These are phyloP conservation scores for Lacerta bilineata DNA, from an alignment of 2,797 vertebrate species.

Conservation along the genomic window DNA sequence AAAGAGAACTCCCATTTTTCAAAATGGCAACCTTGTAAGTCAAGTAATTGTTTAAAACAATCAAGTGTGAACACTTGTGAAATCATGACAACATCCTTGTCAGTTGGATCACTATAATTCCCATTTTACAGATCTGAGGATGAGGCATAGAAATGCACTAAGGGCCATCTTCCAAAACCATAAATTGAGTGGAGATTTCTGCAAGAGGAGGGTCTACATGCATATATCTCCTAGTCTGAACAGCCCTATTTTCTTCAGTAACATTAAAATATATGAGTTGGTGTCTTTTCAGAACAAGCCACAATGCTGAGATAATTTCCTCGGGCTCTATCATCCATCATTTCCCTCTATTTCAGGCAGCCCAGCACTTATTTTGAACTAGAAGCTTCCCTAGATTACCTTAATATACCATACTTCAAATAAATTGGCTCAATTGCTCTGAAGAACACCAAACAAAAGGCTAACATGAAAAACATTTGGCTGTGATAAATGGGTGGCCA, in stretches of 20 bases:
- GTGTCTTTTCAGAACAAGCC: neutral
- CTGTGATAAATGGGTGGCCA: neutral
- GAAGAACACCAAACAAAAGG: neutral
- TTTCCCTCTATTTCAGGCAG: neutral
- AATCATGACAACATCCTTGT: neutral
- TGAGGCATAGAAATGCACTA: neutral
- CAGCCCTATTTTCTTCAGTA: no score
- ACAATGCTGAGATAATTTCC: neutral
- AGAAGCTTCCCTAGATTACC: neutral
- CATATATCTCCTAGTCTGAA: no score
- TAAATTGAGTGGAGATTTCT: neutral
- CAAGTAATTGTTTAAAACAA: neutral
- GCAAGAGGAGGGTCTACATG: neutral
- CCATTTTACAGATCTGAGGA: neutral
- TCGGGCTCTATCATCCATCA: neutral
- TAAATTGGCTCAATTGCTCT: neutral
- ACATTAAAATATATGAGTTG: no score
- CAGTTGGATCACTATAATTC: neutral
- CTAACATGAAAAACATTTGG: neutral
- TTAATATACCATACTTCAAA: neutral
- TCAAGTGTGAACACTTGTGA: neutral
- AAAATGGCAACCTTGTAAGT: neutral
- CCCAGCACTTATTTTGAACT: neutral
- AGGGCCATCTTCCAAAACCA: no score
- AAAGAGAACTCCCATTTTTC: neutral